phyloP scores from a whole-genome alignment of 2,888 invertebrate genomes.

The Drosophila conformis region DNA sequence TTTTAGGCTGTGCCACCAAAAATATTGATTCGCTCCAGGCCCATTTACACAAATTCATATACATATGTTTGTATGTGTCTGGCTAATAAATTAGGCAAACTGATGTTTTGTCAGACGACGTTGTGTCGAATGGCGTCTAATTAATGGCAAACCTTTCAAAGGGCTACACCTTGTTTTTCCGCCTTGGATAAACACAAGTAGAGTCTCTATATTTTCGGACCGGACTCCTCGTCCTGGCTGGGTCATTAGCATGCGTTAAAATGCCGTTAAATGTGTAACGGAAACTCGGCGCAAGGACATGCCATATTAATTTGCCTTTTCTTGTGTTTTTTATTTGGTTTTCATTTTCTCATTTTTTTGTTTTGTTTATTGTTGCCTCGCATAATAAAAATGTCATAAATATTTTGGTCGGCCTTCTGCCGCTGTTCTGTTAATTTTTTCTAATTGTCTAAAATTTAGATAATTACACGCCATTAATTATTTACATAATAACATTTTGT shows the following conservation, averaged over 20 bases:
- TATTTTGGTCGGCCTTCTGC: conserved; percentile 36
- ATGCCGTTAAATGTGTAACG: conserved; percentile 79
- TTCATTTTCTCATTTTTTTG: conserved; percentile 12
- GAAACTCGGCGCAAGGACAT: conserved; percentile 64
- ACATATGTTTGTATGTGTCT: conserved; percentile 1
- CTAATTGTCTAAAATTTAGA: conserved; percentile 82
- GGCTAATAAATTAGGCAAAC: conserved; percentile 73
- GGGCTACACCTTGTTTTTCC: conserved; percentile 72
- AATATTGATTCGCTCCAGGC: conserved; percentile 43
- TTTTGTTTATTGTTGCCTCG: conserved; percentile 37
- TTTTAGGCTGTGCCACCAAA: conserved; percentile 18
- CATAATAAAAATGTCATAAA: conserved; percentile 80
- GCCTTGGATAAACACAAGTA: conserved; percentile 35
- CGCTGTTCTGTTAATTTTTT: conserved; percentile 75
- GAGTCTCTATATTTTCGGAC: conserved; percentile 26
- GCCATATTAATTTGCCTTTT: conserved; percentile 49
- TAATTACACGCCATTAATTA: conserved; percentile 83
- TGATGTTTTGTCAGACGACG: conserved; percentile 74
- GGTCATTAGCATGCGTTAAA: conserved; percentile 79
- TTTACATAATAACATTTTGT: conserved; percentile 76
- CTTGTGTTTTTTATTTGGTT: conserved; percentile 19
- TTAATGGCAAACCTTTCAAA: conserved; percentile 79
- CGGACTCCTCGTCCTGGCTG: conserved; percentile 16
- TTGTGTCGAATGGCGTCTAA: conserved; percentile 60
- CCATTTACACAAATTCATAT: not conserved